Base-by-base conservation (phyloP, 2,113 vertebrate species). In the human region DNA sequence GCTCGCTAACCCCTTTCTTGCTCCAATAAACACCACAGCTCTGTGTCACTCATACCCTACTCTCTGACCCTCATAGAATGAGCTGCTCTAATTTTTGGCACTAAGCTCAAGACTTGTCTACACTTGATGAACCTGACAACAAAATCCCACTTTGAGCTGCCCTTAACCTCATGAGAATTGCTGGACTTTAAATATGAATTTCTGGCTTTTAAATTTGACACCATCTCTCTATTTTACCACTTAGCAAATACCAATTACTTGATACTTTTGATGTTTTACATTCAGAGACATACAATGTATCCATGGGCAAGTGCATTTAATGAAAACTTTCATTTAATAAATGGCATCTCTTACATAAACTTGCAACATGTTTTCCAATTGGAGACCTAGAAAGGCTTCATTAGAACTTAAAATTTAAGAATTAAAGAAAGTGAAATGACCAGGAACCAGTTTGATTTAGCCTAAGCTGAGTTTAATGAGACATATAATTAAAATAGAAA, bases 401-500 rank as follows among this genome's bases (percentile, higher is more conserved):
- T 90, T n/a, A 83, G 86, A 90, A 94, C 25, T 95, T 92, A 43
- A 92, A 92, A 83, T 76, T 83, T 87, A 78, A 75, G 30, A 96
- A 92, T 78, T 61, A 86, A 96, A 87, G 81, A 87, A 92, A 95
- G 48, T 10, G 32, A 93, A 89, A 94, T 68, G 52, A 90, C 79
- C 50, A 97, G 73, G 96, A 86, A 68, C 38, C 38, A 72, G 20
- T 75, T n/a, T 91, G 40, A 90, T 64, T 59, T 64, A 43, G 27
- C 68, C 68, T 27, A 95, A 86, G 93, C 45, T 82, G 50, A 79
- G 73, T 95, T 94, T 83, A 96, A 95, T 11, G 18, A 95, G 83
- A 94, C 45, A 57, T 38, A 35, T 59, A 90, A 96, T 92, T 96
- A 92, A 97, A 94, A 92, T 13, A 87, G 88, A 92, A 93, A 96